Percentiles rank a stretch among this genome's conserved stretches.
These are phyloP conservation scores for Ursus arctos DNA, from an alignment of 2,113 vertebrate species.

Conservation along the genomic window DNA sequence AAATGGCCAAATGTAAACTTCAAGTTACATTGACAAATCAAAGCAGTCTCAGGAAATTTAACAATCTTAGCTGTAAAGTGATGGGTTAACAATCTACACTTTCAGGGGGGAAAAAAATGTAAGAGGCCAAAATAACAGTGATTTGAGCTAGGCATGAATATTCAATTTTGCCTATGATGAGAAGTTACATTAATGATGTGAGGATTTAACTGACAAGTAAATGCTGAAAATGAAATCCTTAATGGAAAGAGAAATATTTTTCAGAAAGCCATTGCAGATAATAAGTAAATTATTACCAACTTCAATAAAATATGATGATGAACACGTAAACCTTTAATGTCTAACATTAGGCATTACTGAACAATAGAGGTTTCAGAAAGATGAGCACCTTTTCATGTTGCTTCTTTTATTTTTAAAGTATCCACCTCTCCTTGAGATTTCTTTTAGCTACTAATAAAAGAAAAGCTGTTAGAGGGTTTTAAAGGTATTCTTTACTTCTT, in stretches of 20 bases:
- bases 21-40: constrained; percentile 21
- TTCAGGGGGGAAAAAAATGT: constrained; percentile 81
- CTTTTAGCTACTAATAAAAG: constrained; percentile 86
- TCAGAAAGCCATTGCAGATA: constrained; percentile 71
- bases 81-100: constrained; percentile 87
- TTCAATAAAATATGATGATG: constrained; percentile 80
- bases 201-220: constrained; percentile 74
- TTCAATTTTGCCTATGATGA: constrained; percentile 78
- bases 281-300: constrained; percentile 74
- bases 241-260: constrained; percentile 83
- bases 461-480: constrained; percentile 79
- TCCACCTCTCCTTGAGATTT: constrained; percentile 82
- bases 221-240: constrained; percentile 71
- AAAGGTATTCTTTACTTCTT: constrained; percentile 84
- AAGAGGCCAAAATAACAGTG: constrained; percentile 77
- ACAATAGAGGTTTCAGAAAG: constrained; percentile 83
- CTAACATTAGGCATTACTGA: constrained; percentile 81
- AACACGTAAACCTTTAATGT: constrained; percentile 81
- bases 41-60: constrained; percentile 75
- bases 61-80: constrained; percentile 78
- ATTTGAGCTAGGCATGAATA: constrained; percentile 79
- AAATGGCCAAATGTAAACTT: constrained; percentile 58
- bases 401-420: constrained; percentile 84
- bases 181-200: constrained; percentile 75
- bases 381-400: constrained; percentile 82